These are phyloP conservation scores for Neoniphon sammara DNA, from an alignment of 2,797 vertebrate genomes.

Conservation along the genomic window DNA sequence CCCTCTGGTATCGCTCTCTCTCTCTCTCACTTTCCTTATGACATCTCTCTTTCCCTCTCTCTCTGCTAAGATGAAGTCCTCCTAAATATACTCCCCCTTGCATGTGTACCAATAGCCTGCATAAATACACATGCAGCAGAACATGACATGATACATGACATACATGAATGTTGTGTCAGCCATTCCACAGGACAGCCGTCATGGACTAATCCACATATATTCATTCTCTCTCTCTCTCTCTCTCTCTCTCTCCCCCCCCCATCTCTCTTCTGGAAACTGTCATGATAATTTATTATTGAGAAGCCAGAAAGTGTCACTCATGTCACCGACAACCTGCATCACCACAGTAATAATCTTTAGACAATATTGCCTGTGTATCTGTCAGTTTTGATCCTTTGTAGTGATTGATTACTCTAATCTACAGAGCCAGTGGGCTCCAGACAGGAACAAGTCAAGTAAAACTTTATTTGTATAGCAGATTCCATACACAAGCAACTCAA, in stretches of 20 bases:
- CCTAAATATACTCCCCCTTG: conserved; percentile 15
- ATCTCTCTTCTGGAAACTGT: not conserved
- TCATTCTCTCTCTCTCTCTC: not conserved
- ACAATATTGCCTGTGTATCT: not conserved
- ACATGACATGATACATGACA: not conserved
- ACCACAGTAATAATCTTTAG: not conserved
- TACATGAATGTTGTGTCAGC: conserved; percentile 8
- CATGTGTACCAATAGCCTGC: not conserved
- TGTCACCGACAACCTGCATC: no score
- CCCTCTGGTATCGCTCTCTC: not conserved
- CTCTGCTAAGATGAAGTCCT: conserved; percentile 11
- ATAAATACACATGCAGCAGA: conserved; percentile 4
- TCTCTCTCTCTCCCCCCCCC: not conserved
- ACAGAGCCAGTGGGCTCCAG: not conserved
- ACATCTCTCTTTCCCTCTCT: conserved; percentile 9
- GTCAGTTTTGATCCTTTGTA: no score
- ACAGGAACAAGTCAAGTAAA: no score
- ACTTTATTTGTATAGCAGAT: no score
- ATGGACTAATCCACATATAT: not conserved
- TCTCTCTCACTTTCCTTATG: conserved; percentile 1
- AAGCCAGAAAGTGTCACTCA: not conserved
- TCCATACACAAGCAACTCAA: no score
- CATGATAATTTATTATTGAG: not conserved
- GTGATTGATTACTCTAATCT: not conserved
- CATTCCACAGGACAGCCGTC: not conserved